Conservation (phyloP, 2,113 vertebrate genomes). For the Accipiter virgatus region DNA sequence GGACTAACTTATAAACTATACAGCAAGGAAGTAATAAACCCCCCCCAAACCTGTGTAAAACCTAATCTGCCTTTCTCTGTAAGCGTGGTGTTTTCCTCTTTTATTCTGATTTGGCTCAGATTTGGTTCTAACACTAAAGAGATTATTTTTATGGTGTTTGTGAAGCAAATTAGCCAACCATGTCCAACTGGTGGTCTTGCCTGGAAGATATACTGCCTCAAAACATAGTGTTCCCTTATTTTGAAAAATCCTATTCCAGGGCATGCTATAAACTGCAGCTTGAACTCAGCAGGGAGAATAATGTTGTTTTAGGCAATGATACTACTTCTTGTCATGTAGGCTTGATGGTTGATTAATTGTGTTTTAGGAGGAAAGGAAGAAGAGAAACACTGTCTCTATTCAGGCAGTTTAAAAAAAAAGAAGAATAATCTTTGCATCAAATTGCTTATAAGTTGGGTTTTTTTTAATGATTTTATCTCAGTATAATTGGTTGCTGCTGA, state of each 20-base stretch:
- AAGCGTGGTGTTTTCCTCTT: neutral
- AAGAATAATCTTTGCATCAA: neutral
- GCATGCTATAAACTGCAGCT: neutral
- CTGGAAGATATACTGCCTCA: neutral
- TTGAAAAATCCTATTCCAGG: neutral
- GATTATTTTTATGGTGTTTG: neutral
- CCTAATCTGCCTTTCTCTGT: neutral
- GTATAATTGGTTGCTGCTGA: constrained; percentile 24
- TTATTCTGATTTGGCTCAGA: neutral
- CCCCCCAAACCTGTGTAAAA: neutral
- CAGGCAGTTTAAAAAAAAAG: neutral
- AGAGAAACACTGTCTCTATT: constrained; percentile 19
- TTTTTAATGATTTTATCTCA: neutral
- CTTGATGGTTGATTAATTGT: constrained; percentile 2
- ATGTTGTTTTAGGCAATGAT: constrained; percentile 46
- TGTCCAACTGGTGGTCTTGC: neutral
- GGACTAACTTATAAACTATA: neutral
- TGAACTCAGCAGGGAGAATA: neutral
- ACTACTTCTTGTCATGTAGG: neutral
- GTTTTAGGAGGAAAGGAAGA: neutral
- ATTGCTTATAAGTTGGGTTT: neutral
- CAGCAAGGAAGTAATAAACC: neutral
- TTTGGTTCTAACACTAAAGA: neutral
- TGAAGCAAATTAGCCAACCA: neutral
- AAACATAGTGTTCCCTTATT: neutral